Base-by-base conservation (phyloP, 2,888 invertebrate species). In the Rotaria socialis region DNA sequence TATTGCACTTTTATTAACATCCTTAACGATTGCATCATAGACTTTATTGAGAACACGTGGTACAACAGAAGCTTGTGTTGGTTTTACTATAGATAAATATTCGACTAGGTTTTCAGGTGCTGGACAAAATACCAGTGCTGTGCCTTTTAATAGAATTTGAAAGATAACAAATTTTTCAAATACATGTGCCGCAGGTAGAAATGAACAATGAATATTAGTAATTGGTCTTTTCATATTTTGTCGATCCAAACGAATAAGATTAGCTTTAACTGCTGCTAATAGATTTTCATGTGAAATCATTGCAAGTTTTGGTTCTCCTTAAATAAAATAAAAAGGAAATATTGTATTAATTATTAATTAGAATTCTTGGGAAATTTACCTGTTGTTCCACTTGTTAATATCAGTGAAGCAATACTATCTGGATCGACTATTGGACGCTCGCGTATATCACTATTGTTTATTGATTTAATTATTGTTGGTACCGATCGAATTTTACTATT, bases 1-100 rank as follows among this genome's bases (percentile, higher is more conserved):
- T n/a, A 86, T 14, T 67, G 50, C 14, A 43, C 84, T 80, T 22
- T 35, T 67, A n/a, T 55, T 85, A 22, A 85, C n/a, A 24, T 85
- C 80, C 58, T 75, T 75, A 22, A 50, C 43, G 35, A 92, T 92
- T 91, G 95, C 96, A 90, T 98, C 97, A 91, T 96, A 96, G 88
- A 98, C 94, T 88, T 97, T 93, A 92, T 98, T 98, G 67, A 98
- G 93, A n/a, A 98, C 93, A 87, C 97, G 93, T 0, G 98, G 98
- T 87, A 98, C 98, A 5, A 96, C 96, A 11, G 97, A 96, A 92
- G 96, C 95, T 88, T 97, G 94, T 0, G 97, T 97, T 14, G 80
- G 80, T 47, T 80, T 80, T n/a, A 80, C 80, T 43, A 47, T 80
- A 4, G 80, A 80, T 47, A 80, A 80, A 80, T 80, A 47, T 24